phyloP scores from a whole-genome alignment of 2,113 vertebrate species.

The Aspidoscelis tigris region DNA sequence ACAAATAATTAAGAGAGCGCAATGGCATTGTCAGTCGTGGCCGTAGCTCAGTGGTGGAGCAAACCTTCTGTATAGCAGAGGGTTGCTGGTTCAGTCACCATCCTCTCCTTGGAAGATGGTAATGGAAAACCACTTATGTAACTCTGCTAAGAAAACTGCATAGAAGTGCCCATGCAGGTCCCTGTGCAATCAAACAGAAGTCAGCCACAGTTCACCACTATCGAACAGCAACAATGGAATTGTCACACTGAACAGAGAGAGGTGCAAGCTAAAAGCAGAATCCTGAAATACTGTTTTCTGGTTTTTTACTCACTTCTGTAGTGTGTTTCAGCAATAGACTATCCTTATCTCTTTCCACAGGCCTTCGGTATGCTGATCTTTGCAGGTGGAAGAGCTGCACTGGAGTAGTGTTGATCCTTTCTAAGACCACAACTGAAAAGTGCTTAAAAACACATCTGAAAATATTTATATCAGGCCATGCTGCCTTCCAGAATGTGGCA shows the following conservation, averaged over 20 bases:
- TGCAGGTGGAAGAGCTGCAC: background rate
- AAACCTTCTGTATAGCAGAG: too few relatives aligned
- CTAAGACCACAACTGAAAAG: background rate
- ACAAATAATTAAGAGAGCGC: background rate
- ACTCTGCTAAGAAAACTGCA: too few relatives aligned
- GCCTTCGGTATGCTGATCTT: background rate
- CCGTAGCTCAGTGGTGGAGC: too few relatives aligned
- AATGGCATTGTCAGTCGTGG: background rate
- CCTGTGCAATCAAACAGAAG: too few relatives aligned
- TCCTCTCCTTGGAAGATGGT: too few relatives aligned
- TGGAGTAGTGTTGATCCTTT: background rate
- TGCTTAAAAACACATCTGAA: background rate
- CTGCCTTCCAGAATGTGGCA: background rate
- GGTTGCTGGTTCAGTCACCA: too few relatives aligned
- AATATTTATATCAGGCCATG: background rate
- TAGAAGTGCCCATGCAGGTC: too few relatives aligned
- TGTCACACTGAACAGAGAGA: background rate
- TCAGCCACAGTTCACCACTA: too few relatives aligned
- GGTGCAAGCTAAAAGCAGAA: background rate
- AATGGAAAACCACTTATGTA: too few relatives aligned
- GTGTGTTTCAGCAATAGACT: background rate
- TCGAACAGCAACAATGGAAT: too few relatives aligned
- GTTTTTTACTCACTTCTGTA: background rate
- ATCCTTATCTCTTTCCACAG: background rate
- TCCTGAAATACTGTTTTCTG: background rate